These are phyloP conservation scores for Ceyx erithaca DNA, from an alignment of 2,797 vertebrate species.

Conservation along the genomic window DNA sequence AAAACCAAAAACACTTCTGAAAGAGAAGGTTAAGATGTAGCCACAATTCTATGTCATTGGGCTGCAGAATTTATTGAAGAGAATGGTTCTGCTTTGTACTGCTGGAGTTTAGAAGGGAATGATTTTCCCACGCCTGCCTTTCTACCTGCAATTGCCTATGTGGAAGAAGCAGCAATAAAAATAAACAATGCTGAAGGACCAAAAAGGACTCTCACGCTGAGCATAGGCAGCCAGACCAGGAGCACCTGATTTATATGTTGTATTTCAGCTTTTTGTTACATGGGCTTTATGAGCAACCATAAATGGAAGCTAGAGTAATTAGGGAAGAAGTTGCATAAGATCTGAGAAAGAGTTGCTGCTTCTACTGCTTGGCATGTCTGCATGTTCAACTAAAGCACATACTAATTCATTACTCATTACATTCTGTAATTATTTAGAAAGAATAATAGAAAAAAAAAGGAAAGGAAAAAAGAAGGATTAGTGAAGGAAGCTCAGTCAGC, in stretches of 20 bases:
- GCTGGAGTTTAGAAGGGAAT: neutral
- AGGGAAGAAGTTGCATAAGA: neutral
- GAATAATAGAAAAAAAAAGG: neutral
- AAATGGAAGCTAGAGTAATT: conserved; percentile 27
- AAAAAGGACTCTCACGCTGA: neutral
- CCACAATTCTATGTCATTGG: neutral
- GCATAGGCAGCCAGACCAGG: neutral
- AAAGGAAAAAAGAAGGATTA: neutral
- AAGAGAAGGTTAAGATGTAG: neutral
- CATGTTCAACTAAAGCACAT: neutral
- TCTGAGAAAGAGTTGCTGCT: neutral
- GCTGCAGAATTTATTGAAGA: neutral
- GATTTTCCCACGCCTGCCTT: neutral
- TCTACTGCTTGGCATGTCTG: neutral
- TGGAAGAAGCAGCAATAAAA: neutral
- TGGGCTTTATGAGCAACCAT: neutral
- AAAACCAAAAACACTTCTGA: neutral
- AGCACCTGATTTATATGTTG: neutral
- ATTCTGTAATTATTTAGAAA: neutral
- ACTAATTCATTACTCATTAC: neutral
- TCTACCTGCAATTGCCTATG: neutral
- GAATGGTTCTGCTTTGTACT: neutral
- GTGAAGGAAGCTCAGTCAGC: neutral
- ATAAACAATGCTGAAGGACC: neutral
- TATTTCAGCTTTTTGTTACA: neutral